phyloP scores from a whole-genome alignment of 2,113 vertebrate genomes.

The Albula glossodonta region DNA sequence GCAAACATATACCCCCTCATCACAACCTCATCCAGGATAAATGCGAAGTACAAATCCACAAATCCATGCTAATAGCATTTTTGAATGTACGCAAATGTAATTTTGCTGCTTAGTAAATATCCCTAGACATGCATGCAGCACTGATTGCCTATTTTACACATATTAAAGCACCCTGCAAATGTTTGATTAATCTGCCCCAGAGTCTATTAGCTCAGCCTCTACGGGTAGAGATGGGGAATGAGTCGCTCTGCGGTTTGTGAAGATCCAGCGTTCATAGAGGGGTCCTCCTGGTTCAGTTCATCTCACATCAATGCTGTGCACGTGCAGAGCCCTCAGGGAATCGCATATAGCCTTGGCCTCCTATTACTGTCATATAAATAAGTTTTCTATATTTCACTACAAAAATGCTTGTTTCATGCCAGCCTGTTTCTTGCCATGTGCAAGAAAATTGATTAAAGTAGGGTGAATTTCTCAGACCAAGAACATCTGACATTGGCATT shows the following conservation, averaged over 20 bases:
- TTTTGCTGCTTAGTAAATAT: neutral
- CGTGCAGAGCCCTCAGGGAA: neutral
- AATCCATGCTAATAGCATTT: neutral
- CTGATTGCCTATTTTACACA: neutral
- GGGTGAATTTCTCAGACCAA: neutral
- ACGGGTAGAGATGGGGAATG: neutral
- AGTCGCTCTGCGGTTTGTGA: neutral
- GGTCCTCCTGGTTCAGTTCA: neutral
- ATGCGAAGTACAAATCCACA: neutral
- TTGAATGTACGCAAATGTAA: neutral
- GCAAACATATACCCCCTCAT: neutral
- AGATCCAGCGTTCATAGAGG: neutral
- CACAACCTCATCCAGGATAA: neutral
- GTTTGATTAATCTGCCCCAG: neutral
- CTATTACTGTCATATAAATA: neutral
- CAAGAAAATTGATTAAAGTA: neutral
- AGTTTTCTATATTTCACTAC: neutral
- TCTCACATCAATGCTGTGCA: neutral
- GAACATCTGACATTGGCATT: neutral
- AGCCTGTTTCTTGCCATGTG: too few relatives aligned
- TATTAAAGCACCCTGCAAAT: neutral
- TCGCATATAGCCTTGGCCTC: neutral
- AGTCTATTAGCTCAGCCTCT: neutral
- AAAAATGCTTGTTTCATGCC: too few relatives aligned
- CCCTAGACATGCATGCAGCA: neutral